These are phyloP conservation scores for Myoxocephalus aenaeus DNA, from an alignment of 2,797 vertebrate genomes.

Conservation along the genomic window DNA sequence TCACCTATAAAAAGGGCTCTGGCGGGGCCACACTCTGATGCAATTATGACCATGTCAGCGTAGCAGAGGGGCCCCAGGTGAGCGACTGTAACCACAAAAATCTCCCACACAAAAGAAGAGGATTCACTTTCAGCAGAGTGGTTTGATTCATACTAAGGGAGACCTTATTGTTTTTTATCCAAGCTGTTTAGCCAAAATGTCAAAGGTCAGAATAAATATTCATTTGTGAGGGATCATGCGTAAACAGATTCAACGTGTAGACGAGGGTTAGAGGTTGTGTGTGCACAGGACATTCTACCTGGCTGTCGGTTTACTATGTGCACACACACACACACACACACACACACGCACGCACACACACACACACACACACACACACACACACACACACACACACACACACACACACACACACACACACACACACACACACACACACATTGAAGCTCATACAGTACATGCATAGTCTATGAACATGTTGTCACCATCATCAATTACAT, in stretches of 20 bases:
- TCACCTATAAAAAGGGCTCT: constrained; percentile 22
- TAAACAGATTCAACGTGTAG: neutral
- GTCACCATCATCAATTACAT: constrained; percentile 1
- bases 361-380: neutral
- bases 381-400: neutral
- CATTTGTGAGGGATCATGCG: neutral
- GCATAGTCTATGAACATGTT: neutral
- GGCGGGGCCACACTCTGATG: neutral
- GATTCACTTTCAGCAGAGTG: constrained; percentile 40
- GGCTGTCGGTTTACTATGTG: neutral
- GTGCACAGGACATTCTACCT: neutral
- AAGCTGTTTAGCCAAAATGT: constrained; percentile 29
- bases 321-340: neutral
- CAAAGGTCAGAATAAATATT: constrained; percentile 53
- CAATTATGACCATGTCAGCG: constrained; percentile 16
- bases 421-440: neutral
- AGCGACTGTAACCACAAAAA: constrained; percentile 19
- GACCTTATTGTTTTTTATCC: constrained; percentile 39
- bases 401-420: neutral
- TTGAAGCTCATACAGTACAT: neutral
- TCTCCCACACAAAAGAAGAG: constrained; percentile 20
- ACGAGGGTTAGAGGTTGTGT: neutral
- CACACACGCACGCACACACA: neutral
- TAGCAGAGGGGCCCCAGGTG: constrained; percentile 7
- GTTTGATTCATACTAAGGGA: constrained; percentile 7